These are phyloP conservation scores for Scortum barcoo DNA, from an alignment of 2,113 vertebrate genomes.

Conservation along the genomic window DNA sequence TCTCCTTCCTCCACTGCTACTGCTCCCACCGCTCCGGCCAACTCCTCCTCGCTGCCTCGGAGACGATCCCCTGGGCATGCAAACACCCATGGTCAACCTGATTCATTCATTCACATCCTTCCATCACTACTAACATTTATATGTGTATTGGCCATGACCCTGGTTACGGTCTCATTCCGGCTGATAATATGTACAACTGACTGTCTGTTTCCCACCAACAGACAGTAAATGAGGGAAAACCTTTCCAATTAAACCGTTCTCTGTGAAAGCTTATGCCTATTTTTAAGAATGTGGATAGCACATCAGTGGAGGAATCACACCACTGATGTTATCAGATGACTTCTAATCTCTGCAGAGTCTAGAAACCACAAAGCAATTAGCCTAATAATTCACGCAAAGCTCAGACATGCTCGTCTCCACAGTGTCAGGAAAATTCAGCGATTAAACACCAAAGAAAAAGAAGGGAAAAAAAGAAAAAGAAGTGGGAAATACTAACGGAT, in stretches of 20 bases:
- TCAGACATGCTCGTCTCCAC: conserved; percentile 10
- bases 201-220: background rate
- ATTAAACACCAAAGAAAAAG: no score
- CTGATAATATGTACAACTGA: background rate
- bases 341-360: conserved; percentile 45
- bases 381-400: conserved; percentile 52
- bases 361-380: conserved; percentile 77
- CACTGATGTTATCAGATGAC: conserved; percentile 49
- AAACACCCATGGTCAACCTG: conserved; percentile 10
- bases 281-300: conserved; percentile 54
- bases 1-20: conserved; percentile 85
- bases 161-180: background rate
- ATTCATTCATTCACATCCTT: background rate
- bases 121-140: no score
- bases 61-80: conserved; percentile 89
- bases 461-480: conserved; percentile 6
- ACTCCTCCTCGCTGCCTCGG: conserved; percentile 90
- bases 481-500: conserved; percentile 87
- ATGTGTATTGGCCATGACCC: background rate
- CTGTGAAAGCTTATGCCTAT: conserved; percentile 32
- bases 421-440: background rate
- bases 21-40: conserved; percentile 87
- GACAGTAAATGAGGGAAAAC: conserved; percentile 17
- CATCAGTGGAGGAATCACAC: conserved; percentile 42
- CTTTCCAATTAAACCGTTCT: conserved; percentile 21